Base-by-base conservation (phyloP, 2,888 invertebrate species). In the Drosophila seclusa region DNA sequence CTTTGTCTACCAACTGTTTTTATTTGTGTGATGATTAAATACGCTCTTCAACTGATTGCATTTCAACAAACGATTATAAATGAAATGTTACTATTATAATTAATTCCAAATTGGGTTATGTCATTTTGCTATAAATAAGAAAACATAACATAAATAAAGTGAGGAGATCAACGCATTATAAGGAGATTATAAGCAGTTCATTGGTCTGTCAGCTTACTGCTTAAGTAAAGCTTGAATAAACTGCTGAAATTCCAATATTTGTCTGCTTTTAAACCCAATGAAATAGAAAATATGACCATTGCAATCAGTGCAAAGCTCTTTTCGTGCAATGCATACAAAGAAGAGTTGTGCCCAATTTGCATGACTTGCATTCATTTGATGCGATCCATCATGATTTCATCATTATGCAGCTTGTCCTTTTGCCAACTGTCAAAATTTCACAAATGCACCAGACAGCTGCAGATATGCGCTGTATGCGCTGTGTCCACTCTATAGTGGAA, bases 381-480 rank as follows among this genome's bases (percentile, higher is more conserved):
- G 40, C 36, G 61, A 49, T 52, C 36, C 54, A 65, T 55, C 59
- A 60, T 24, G 65, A 53, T 50, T 71, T 54, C 76, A 80, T 78
- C 71, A 78, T 80, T 76, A 76, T 78, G 71, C 78, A 80, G 65
- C 36, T 36, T 55, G 63, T 38, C 34, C 31, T 29, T 65, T 66
- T 71, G 76, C 59, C 62, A 49, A 13, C 55, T 57, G 62, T 80
- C 64, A 80, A 62, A 62, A 55, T 32, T 45, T 11, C 36, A 11
- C 40, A 74, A 50, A 63, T 66, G 38, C 58, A 59, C 48, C 62
- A 63, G 34, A 50, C 59, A 57, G n/a, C 18, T 31, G 6, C 7
- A 42, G 8, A 61, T n/a, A 8, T n/a, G 34, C 8, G 27, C 40
- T 7, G 24, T 16, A 4, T 8, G 16, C 11, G 11, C 11, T 42